Evolutionary conservation across 2,888 invertebrate genomes (phyloP).

Genomic region (Lasius platythorax): DNA sequence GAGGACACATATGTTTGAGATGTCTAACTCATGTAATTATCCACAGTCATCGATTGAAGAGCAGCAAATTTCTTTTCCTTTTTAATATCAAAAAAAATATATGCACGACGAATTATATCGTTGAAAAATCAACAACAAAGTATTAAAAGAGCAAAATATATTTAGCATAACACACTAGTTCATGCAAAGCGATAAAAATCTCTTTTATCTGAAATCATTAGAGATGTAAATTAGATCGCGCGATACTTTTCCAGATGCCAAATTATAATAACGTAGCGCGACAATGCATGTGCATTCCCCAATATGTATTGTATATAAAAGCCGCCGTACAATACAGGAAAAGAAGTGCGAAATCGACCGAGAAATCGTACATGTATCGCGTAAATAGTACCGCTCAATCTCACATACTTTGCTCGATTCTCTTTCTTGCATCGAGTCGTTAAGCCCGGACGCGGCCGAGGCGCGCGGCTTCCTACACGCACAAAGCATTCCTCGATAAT

Average conservation of each 20-base stretch:
- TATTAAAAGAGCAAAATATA: not conserved
- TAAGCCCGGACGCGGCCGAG: conserved; percentile 70
- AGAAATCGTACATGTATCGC: conserved; percentile 11
- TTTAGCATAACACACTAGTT: too few relatives aligned
- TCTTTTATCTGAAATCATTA: not conserved
- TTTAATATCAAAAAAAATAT: not conserved
- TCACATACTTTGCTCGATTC: conserved; percentile 60
- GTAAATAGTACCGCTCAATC: conserved; percentile 66
- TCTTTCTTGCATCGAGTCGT: conserved; percentile 72
- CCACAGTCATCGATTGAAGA: not conserved
- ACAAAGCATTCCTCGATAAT: conserved; percentile 81
- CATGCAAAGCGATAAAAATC: not conserved
- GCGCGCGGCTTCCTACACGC: conserved; percentile 77
- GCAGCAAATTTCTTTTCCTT: not conserved
- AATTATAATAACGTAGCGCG: not conserved
- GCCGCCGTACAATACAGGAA: not conserved
- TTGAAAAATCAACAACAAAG: not conserved
- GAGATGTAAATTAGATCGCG: not conserved
- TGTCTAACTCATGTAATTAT: not conserved
- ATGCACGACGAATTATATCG: not conserved
- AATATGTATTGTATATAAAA: conserved; percentile 32
- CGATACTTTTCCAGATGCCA: conserved; percentile 2
- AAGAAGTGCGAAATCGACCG: conserved; percentile 32
- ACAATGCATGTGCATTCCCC: not conserved
- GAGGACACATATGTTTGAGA: not conserved